Conservation (phyloP, 2,888 invertebrate species). For the Drosophila robusta region DNA sequence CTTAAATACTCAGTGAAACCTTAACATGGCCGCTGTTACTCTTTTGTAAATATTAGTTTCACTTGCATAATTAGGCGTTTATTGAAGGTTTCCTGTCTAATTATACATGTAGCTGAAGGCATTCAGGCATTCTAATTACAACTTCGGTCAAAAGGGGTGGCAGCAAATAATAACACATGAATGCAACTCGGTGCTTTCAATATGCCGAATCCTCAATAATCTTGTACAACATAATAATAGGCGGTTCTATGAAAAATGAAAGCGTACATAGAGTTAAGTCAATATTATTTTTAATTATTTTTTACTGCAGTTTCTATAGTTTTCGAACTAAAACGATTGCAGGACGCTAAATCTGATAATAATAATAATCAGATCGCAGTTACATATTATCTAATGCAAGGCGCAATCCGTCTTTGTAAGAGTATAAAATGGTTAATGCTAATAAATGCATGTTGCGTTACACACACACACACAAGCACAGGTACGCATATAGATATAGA, state of each 20-base stretch:
- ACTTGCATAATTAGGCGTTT: slow-evolving; percentile 16
- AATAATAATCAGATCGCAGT: too few species aligned
- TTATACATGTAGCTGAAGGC: not conserved
- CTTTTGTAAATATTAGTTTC: slow-evolving; percentile 15
- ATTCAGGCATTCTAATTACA: not conserved
- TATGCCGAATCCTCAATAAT: not conserved
- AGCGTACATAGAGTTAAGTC: too few species aligned
- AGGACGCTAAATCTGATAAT: too few species aligned
- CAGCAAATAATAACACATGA: not conserved
- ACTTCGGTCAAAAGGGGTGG: not conserved
- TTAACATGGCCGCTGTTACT: too few species aligned
- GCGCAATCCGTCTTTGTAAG: not conserved
- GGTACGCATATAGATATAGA: not conserved
- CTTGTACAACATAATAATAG: not conserved
- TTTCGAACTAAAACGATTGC: too few species aligned
- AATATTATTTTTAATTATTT: too few species aligned
- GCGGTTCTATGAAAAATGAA: too few species aligned
- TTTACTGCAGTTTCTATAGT: too few species aligned
- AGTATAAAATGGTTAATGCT: not conserved
- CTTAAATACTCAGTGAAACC: not conserved
- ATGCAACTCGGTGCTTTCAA: not conserved
- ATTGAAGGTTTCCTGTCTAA: not conserved
- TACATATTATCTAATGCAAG: too few species aligned
- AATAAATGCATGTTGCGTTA: not conserved
- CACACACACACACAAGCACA: not conserved